Evolutionary conservation across 2,888 invertebrate genomes (phyloP).

Genomic region (Catocala nupta): DNA sequence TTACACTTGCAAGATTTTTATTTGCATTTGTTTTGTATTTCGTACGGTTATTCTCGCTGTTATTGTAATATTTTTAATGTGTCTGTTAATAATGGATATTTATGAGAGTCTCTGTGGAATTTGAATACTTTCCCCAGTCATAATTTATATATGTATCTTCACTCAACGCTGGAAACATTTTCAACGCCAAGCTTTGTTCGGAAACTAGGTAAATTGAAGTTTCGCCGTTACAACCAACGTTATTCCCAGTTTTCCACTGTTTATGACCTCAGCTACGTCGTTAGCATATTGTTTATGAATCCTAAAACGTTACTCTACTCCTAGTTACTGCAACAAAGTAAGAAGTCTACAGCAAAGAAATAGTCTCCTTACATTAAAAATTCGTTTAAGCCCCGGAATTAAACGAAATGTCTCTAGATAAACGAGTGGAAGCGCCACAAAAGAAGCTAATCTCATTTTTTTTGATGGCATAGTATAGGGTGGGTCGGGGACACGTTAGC

Average conservation of each 20-base stretch:
- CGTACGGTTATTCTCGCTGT: slow-evolving; percentile 6
- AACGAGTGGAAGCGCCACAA: slow-evolving; percentile 67
- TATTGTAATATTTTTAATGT: neutral
- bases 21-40: slow-evolving; percentile 35
- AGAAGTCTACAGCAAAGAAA: slow-evolving; percentile 48
- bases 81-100: neutral
- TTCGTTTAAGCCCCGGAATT: slow-evolving; percentile 50
- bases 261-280: slow-evolving; percentile 64
- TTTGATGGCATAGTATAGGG: slow-evolving; percentile 63
- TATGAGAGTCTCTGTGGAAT: too few species aligned
- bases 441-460: slow-evolving; percentile 79
- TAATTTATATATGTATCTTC: too few species aligned
- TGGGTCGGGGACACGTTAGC: slow-evolving; percentile 70
- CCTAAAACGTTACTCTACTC: slow-evolving; percentile 61
- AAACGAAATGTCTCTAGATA: slow-evolving; percentile 55
- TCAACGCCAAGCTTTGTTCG: slow-evolving; percentile 49
- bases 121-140: too few species aligned
- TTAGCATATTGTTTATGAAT: slow-evolving; percentile 74
- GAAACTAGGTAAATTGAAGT: slow-evolving; percentile 63
- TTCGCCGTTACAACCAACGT: slow-evolving; percentile 56
- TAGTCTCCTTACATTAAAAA: slow-evolving; percentile 43
- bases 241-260: slow-evolving; percentile 59
- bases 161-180: neutral
- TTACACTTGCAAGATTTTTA: slow-evolving; percentile 61
- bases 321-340: slow-evolving; percentile 62